Base-by-base conservation (phyloP, 2,888 invertebrate genomes). In the Acrobasis repandana region DNA sequence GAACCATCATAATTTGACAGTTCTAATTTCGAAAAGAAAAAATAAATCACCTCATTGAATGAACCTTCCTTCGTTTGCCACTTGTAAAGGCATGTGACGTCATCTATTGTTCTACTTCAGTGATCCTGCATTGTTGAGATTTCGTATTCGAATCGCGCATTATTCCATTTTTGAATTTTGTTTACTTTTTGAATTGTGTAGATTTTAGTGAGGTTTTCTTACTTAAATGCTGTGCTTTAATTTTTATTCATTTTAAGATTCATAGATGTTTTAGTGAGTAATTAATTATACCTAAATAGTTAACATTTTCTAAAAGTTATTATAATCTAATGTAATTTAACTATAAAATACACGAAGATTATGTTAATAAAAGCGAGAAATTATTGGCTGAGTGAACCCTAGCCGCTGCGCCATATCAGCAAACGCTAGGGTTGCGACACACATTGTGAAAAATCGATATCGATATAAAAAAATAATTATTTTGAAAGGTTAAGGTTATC, bases 51-150 rank as follows among this genome's bases (percentile, higher is more conserved):
- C n/a, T 52, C 36, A 16, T 16, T 16, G 52, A 52, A 4, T 28
- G 28, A 28, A 28, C 28, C 52, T 16, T 36, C 34, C 36, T 50
- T 34, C 36, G 52, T 50, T 34, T 52, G 52, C 34, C 16, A 34
- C 52, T 36, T 50, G 50, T 50, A 54, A 54, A 54, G 38, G 38
- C 38, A n/a, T 38, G 64, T 86, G 86, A 86, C 85, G 85, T 85
- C 84, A 86, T 63, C 78, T 71, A 83, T 85, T 85, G 84, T 86
- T 77, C 75, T 61, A 58, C 48, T 49, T 58, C 49, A 58, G 34
- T 49, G 58, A 58, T 58, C 47, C 36, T 54, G 54, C 54, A 54
- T 54, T 54, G 54, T 43, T 20, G 20, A 54, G 54, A 54, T 57
- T 46, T 57, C 33, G 56, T 43, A 56, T 54, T 33, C 54, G 38